Evolutionary conservation across 2,888 invertebrate species (phyloP), one percentile per base, ranked within the genome.

Genomic region (Imbricaverruca yamaguchii): DNA sequence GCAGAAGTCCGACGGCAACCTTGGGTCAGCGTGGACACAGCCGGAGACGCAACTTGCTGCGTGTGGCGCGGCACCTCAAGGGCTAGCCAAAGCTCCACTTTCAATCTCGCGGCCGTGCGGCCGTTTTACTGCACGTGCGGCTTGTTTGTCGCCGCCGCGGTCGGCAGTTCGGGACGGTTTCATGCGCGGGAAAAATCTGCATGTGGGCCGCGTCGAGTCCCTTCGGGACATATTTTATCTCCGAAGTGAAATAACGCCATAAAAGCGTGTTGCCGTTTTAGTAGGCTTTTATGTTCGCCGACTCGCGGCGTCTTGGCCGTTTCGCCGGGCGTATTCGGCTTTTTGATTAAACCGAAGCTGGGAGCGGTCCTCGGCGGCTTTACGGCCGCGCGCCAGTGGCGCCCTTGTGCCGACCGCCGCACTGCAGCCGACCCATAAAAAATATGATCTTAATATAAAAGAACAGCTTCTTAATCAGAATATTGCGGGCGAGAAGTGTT

Each of bases 391-490:
- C 21, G 74, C 12, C 9, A 55, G 55, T n/a, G 13, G 74, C 7
- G 55, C 74, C 13, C 74, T 15, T 39, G 15, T 55, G 11, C 55
- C 21, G 53, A 53, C 55, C 18, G 59, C 59, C 59, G 12, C 59
- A 7, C 59, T 13, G 59, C 59, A 13, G 12, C 7, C 59, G 39
- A 39, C 69, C 39, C 69, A 55, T 74, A 74, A 74, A 74, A 74
- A 74, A 74, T 74, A 74, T 74, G 53, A 74, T 74, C 74, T 55
- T 74, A 74, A 74, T 74, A 74, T 74, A 74, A 74, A 74, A 12
- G 74, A 74, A 74, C 74, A 74, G 74, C 74, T 74, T 74, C 74
- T 74, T 74, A 74, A 74, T 74, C 74, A 74, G 74, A 74, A 53
- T 74, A 74, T 74, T 74, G 74, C 53, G 53, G 53, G 55, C 74